phyloP scores from a whole-genome alignment of 2,797 vertebrate species.

The Buphagus erythrorhynchus region DNA sequence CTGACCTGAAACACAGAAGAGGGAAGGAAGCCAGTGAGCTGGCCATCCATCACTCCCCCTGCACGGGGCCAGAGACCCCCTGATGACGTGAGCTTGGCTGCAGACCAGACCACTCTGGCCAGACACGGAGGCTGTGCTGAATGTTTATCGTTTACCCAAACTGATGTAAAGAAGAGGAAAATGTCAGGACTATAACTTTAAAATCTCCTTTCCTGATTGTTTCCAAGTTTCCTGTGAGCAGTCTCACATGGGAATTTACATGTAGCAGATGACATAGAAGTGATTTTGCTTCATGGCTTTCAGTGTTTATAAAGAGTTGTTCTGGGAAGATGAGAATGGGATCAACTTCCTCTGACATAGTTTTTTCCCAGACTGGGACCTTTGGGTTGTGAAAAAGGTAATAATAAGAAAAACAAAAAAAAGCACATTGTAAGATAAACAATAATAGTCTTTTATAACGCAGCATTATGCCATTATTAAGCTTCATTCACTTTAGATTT shows the following conservation, averaged over 20 bases:
- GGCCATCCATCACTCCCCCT: background rate
- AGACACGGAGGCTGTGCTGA: background rate
- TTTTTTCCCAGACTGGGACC: background rate
- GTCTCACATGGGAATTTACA: background rate
- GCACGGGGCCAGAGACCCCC: rapidly evolving
- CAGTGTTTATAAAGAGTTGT: background rate
- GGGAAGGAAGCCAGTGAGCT: background rate
- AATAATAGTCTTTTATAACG: background rate
- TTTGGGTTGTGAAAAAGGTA: background rate
- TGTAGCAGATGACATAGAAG: background rate
- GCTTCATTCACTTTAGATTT: background rate
- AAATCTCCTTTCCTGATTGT: background rate
- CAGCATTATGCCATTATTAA: background rate
- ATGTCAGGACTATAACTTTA: background rate
- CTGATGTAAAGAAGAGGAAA: background rate
- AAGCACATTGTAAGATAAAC: background rate
- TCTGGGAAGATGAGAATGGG: background rate
- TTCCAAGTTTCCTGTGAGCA: background rate
- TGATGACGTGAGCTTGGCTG: rapidly evolving
- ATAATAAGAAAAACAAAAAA: background rate
- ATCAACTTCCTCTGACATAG: background rate
- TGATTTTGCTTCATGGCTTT: background rate
- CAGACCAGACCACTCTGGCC: background rate
- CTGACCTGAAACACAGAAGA: conserved; percentile 40
- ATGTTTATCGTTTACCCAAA: background rate